phyloP scores from a whole-genome alignment of 2,797 vertebrate species.

The Erethizon dorsatum region DNA sequence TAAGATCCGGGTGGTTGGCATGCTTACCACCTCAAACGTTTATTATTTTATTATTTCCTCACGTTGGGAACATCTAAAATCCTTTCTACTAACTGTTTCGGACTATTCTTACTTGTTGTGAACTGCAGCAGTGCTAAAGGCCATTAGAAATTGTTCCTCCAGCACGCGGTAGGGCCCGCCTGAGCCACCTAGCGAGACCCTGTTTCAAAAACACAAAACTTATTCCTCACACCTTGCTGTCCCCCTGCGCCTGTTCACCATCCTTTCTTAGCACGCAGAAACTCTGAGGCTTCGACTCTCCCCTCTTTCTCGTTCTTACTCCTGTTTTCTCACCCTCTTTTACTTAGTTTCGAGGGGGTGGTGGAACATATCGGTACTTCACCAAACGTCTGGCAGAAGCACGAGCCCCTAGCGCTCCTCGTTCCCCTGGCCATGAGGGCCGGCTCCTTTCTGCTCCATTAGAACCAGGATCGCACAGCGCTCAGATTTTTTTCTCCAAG shows the following conservation, averaged over 20 bases:
- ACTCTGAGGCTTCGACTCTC: not conserved
- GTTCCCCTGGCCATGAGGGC: not conserved
- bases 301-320: not conserved
- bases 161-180: not conserved
- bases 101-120: not conserved
- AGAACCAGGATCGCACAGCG: not conserved
- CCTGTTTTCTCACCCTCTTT: not conserved
- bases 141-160: not conserved
- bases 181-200: not conserved
- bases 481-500: not conserved
- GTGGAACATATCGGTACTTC: not conserved
- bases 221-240: not conserved
- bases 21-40: not conserved
- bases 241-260: not conserved
- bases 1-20: not conserved
- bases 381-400: not conserved
- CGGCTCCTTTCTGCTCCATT: not conserved
- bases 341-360: not conserved
- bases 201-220: not conserved
- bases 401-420: not conserved
- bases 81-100: not conserved
- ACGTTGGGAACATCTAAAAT: not conserved
- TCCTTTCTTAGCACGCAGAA: not conserved
- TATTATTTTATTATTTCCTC: not conserved
- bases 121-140: not conserved